These are phyloP conservation scores for Thera obeliscata DNA, from an alignment of 2,888 invertebrate species.

Conservation along the genomic window DNA sequence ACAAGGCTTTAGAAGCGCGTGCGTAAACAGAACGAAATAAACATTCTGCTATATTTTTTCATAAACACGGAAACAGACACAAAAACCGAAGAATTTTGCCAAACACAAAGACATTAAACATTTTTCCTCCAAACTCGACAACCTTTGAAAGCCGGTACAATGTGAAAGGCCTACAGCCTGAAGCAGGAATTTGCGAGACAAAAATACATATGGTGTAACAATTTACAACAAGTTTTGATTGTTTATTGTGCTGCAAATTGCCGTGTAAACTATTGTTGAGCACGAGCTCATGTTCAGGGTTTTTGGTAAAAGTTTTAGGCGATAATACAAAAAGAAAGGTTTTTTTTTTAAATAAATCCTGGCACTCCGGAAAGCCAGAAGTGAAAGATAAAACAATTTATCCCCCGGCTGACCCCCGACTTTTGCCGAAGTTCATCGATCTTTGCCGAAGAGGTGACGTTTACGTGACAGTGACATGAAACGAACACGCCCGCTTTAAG, in stretches of 20 bases:
- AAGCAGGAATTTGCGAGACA: constrained; percentile 62
- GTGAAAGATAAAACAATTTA: no score
- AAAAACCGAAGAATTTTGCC: not conserved
- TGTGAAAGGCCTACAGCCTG: constrained; percentile 39
- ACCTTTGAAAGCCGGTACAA: constrained; percentile 18
- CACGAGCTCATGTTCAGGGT: constrained; percentile 37
- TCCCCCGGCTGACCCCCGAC: no score
- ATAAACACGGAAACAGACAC: constrained; percentile 1
- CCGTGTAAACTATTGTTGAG: constrained; percentile 61
- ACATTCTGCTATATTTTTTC: not conserved
- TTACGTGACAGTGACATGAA: no score
- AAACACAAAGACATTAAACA: not conserved
- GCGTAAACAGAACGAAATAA: not conserved
- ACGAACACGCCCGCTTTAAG: no score
- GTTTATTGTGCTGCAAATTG: constrained; percentile 70
- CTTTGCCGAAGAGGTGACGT: no score
- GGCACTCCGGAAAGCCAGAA: no score
- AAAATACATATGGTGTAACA: constrained; percentile 69
- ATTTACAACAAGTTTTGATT: constrained; percentile 58
- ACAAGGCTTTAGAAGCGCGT: no score
- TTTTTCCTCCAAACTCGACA: constrained; percentile 5
- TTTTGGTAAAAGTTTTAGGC: constrained; percentile 20
- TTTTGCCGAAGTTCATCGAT: no score
- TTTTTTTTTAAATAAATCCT: no score
- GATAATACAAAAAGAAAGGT: constrained; percentile 7